Evolutionary conservation across 2,888 invertebrate genomes (phyloP).

Genomic region (Chorisops tibialis): DNA sequence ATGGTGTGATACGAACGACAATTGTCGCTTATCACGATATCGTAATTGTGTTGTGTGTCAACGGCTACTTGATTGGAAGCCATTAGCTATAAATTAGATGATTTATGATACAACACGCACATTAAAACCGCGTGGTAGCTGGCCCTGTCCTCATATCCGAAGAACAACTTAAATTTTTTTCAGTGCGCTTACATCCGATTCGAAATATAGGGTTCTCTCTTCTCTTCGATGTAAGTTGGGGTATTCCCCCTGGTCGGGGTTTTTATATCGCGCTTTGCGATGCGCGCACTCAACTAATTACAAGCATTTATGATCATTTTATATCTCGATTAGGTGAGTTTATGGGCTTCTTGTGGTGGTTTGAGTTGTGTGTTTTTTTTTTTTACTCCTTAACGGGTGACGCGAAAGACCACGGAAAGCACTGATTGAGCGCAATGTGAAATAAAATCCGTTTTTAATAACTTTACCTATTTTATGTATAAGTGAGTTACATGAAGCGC

Average conservation of each 20-base stretch:
- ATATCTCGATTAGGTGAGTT: conserved; percentile 28
- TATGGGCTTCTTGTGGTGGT: conserved; percentile 10
- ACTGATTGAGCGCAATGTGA: not conserved
- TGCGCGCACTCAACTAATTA: conserved; percentile 24
- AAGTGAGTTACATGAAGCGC: not conserved
- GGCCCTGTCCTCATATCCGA: not conserved
- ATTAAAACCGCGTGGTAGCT: not conserved
- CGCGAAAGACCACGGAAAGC: conserved; percentile 1
- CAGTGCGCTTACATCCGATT: no score
- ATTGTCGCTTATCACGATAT: conserved; percentile 21
- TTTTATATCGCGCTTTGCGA: conserved; percentile 1
- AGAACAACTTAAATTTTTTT: conserved; percentile 15
- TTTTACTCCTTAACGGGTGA: no score
- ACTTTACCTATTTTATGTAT: conserved; percentile 8
- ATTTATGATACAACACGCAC: conserved; percentile 26
- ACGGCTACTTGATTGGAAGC: conserved; percentile 27
- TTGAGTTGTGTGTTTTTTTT: no score
- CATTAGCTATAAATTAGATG: conserved; percentile 28
- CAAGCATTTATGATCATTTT: conserved; percentile 25
- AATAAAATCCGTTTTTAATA: not conserved
- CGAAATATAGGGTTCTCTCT: no score
- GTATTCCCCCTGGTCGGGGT: not conserved
- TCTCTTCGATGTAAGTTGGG: not conserved
- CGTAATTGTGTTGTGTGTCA: conserved; percentile 23
- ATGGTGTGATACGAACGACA: not conserved